Evolutionary conservation across 2,888 invertebrate species (phyloP).

Genomic region (Sphaerophoria rueppellii): DNA sequence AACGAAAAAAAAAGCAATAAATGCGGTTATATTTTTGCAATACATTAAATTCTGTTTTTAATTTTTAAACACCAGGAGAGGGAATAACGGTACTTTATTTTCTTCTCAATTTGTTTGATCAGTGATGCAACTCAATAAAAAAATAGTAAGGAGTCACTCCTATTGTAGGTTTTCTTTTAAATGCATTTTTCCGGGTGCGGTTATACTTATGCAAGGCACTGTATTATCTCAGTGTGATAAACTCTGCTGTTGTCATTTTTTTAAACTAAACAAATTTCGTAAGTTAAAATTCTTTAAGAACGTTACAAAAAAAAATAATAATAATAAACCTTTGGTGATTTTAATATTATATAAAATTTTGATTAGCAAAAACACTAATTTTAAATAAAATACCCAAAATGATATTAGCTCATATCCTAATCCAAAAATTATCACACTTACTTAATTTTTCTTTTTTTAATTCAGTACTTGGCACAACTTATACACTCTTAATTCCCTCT

Average conservation of each 20-base stretch:
- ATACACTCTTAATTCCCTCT: constrained; percentile 69
- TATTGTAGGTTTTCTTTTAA: too few relatives aligned
- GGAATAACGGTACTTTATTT: too few relatives aligned
- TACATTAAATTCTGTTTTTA: too few relatives aligned
- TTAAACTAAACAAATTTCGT: constrained; percentile 57
- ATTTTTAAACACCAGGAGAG: too few relatives aligned
- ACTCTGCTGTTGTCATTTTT: constrained; percentile 36
- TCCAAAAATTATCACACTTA: constrained; percentile 81
- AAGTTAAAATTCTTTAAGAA: constrained; percentile 43
- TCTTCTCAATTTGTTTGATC: too few relatives aligned
- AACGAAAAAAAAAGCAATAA: too few relatives aligned
- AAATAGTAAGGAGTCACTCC: too few relatives aligned
- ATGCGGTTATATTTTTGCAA: too few relatives aligned
- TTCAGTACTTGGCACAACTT: constrained; percentile 83
- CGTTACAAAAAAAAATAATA: too few relatives aligned
- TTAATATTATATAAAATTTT: constrained; percentile 61
- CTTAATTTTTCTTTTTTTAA: constrained; percentile 75
- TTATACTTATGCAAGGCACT: too few relatives aligned
- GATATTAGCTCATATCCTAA: constrained; percentile 76
- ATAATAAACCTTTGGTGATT: constrained; percentile 68
- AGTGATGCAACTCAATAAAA: too few relatives aligned
- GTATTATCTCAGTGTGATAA: constrained; percentile 69
- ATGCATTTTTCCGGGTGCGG: too few relatives aligned
- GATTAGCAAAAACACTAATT: constrained; percentile 72
- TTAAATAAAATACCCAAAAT: constrained; percentile 68